Conservation (phyloP, 2,888 invertebrate genomes). For the Didymodactylos carnosus region DNA sequence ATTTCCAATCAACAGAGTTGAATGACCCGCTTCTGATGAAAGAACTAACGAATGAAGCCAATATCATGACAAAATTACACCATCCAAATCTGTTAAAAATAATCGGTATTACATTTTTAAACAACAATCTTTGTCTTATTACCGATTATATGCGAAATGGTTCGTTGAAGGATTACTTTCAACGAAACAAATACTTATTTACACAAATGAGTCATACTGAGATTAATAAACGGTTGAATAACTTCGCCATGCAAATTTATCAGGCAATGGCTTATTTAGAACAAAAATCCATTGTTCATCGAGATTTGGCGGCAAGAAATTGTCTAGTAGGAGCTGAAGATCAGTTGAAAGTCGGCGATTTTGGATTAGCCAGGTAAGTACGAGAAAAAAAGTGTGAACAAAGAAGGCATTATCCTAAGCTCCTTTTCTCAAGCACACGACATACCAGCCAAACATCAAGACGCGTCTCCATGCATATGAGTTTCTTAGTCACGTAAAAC, state of each 20-base stretch:
- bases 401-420: too few relatives aligned
- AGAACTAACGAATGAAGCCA: not conserved
- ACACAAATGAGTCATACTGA: conserved; percentile 86
- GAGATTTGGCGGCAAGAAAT: conserved; percentile 93
- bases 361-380: conserved; percentile 53
- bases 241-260: conserved; percentile 61
- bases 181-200: conserved; percentile 83
- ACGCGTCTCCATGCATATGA: too few relatives aligned
- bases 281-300: conserved; percentile 72
- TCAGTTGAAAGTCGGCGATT: conserved; percentile 36
- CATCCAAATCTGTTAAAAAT: not conserved
- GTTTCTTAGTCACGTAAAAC: too few relatives aligned
- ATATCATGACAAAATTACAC: not conserved
- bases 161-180: conserved; percentile 83
- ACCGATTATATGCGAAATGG: conserved; percentile 69
- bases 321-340: conserved; percentile 61
- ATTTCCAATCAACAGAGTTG: too few relatives aligned
- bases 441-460: too few relatives aligned
- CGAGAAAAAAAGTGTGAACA: conserved; percentile 41
- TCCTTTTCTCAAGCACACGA: too few relatives aligned
- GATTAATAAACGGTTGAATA: conserved; percentile 50
- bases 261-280: conserved; percentile 97
- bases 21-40: not conserved
- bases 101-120: not conserved
- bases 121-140: conserved; percentile 20